Evolutionary conservation across 2,113 vertebrate species (phyloP), one percentile per base, ranked within the genome.

Genomic region (Verasper variegatus): DNA sequence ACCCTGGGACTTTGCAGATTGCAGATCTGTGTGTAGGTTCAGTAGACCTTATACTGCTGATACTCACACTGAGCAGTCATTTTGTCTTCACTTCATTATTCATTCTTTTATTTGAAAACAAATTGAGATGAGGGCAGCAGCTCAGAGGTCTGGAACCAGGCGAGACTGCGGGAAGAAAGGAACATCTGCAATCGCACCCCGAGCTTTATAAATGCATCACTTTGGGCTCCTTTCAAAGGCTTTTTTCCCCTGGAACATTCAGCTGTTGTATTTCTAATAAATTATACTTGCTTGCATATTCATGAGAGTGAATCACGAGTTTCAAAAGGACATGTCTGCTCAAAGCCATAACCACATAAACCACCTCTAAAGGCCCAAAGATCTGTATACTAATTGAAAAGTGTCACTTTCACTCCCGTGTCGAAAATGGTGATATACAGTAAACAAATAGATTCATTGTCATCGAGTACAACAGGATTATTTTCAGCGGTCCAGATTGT

Each of bases 21-120:
- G 65, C 4, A 35, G 51, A 68, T 40, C 20, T 68, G 21, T 55
- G 57, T 42, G 3, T 24, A 31, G 55, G n/a, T 7, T 13, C 12
- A 56, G 67, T 15, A 71, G 52, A 35, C 23, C 4, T 49, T 35
- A 13, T 17, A 42, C 42, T 59, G 21, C 27, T 26, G 51, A 56
- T 31, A 65, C 67, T 61, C 37, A 21, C 26, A 60, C 40, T 31
- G 31, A 31, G 31, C 12, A 42, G 2, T 42, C 40, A 13, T 45
- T 65, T 2, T 59, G 2, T 66, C 60, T 66, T 59, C 62, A 58
- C 13, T 2, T 64, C 23, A 64, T 64, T 40, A 51, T 35, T 74
- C 10, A 55, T 27, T 60, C 18, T n/a, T 52, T 20, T 42, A n/a
- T 65, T 59, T 54, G 20, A 66, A 68, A 42, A 24, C 7, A 6